Percentiles rank a stretch among this genome's conserved stretches.
phyloP scores from a whole-genome alignment of 53 echinoderm and acorn worm species.

The Temnopleurus reevesii region DNA sequence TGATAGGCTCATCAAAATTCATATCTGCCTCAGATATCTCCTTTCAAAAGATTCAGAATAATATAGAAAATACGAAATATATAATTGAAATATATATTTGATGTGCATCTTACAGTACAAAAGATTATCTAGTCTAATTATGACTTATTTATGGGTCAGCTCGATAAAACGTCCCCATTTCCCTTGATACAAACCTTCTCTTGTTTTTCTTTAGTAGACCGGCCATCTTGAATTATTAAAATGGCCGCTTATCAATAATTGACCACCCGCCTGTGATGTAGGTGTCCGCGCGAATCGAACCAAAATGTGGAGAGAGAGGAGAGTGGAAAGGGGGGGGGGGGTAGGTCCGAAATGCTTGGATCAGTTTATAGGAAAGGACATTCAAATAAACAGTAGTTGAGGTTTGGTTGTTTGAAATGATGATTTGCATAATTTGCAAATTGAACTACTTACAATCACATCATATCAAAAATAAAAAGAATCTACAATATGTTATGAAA shows the following conservation, averaged over 20 bases:
- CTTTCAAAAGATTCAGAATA: neutral
- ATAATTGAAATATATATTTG: neutral
- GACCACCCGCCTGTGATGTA: neutral
- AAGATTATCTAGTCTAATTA: conserved; percentile 13
- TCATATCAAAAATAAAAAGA: no score
- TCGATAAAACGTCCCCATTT: conserved; percentile 16
- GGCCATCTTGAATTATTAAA: conserved; percentile 48
- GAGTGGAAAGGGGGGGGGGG: neutral
- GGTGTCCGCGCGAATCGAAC: neutral
- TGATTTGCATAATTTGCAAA: no score
- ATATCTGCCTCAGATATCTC: neutral
- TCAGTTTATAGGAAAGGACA: no score
- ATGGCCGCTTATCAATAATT: conserved; percentile 34
- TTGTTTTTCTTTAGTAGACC: neutral
- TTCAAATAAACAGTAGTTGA: no score
- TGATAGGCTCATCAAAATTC: neutral
- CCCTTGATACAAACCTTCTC: neutral
- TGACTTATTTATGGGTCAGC: conserved; percentile 30
- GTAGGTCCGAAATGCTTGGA: neutral
- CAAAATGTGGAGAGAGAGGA: neutral
- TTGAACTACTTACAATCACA: no score
- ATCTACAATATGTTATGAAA: no score
- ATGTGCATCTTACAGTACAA: neutral
- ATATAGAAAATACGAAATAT: neutral
- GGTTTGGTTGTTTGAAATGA: no score